phyloP scores from a whole-genome alignment of 1,140 invertebrate species.

The Stenopsyche tienmushanensis region DNA sequence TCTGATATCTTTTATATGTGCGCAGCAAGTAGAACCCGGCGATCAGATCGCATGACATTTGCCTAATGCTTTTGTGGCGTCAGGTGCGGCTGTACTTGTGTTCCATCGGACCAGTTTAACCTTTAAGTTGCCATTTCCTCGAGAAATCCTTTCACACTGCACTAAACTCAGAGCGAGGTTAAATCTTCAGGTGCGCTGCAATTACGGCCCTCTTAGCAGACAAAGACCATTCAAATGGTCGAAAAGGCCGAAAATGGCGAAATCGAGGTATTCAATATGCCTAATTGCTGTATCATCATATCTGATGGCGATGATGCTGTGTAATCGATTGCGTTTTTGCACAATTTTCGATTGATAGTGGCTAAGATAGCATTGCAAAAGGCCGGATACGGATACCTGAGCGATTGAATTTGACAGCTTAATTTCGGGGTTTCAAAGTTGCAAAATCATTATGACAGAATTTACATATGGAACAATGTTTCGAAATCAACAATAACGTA shows the following conservation, averaged over 20 bases:
- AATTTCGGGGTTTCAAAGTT: too few relatives aligned
- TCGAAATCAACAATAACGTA: too few relatives aligned
- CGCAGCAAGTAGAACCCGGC: too few relatives aligned
- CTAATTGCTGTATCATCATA: neutral
- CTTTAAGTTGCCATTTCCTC: slow-evolving; percentile 2
- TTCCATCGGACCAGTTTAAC: slow-evolving; percentile 6
- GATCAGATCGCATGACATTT: too few relatives aligned
- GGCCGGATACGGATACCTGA: too few relatives aligned
- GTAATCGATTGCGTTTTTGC: neutral
- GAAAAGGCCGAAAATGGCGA: neutral
- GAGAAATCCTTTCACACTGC: neutral
- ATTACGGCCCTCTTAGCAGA: neutral
- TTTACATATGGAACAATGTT: too few relatives aligned
- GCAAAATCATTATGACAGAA: too few relatives aligned
- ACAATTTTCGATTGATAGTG: too few relatives aligned
- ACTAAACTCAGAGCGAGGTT: neutral
- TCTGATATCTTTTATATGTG: too few relatives aligned
- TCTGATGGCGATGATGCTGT: neutral
- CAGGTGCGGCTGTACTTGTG: neutral
- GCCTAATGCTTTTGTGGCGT: neutral
- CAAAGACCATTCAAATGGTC: neutral
- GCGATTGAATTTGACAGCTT: too few relatives aligned
- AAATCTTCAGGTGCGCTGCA: neutral
- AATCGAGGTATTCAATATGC: neutral
- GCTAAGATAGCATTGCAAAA: too few relatives aligned